Conservation (phyloP, 2,888 invertebrate species). For the Leptothorax acervorum region DNA sequence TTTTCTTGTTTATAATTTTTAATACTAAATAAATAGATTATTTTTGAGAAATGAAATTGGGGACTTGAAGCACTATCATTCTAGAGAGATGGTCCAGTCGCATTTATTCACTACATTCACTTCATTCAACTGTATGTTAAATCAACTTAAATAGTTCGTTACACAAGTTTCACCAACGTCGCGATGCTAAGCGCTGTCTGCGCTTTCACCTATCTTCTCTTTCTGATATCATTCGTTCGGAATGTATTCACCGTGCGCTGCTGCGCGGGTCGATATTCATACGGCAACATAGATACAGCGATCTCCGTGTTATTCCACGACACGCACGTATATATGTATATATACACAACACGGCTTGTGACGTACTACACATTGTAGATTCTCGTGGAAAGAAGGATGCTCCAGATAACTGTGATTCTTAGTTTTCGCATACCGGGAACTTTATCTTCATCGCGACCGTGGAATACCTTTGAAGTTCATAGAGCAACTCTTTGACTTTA, state of each 20-base stretch:
- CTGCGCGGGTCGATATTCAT: conserved; percentile 56
- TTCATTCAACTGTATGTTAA: background rate
- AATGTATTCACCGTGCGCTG: conserved; percentile 53
- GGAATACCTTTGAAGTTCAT: conserved; percentile 54
- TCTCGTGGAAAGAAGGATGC: conserved; percentile 43
- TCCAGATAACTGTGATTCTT: conserved; percentile 53
- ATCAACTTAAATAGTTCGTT: conserved; percentile 10
- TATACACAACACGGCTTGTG: background rate
- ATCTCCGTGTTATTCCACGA: conserved; percentile 16
- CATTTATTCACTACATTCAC: background rate
- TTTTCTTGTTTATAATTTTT: background rate
- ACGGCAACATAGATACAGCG: conserved; percentile 37
- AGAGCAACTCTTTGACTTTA: conserved; percentile 46
- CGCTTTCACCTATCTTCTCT: conserved; percentile 77
- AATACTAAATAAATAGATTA: background rate
- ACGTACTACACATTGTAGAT: conserved; percentile 19
- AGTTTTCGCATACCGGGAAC: conserved; percentile 26
- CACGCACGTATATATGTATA: background rate
- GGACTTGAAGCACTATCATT: background rate
- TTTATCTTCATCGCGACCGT: conserved; percentile 42
- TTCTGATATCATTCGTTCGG: conserved; percentile 76
- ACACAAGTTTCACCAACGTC: conserved; percentile 24
- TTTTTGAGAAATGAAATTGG: background rate
- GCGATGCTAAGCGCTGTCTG: conserved; percentile 69
- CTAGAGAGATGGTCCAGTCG: background rate